Percentiles rank a stretch among this genome's conserved stretches.
phyloP scores from a whole-genome alignment of 2,113 vertebrate genomes.

The Cathartes aura region DNA sequence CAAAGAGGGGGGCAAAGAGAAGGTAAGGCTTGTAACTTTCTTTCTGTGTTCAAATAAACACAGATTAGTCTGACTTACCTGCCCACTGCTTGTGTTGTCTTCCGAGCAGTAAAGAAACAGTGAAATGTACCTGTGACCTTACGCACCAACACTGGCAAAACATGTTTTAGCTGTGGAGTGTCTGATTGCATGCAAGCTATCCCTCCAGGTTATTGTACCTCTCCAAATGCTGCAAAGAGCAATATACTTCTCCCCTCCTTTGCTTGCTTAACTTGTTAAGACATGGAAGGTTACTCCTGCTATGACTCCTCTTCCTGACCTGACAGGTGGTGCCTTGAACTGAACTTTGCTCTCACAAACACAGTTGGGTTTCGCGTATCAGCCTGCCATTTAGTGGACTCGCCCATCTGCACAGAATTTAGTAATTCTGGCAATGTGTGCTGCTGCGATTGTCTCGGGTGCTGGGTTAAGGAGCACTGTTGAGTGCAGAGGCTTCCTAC shows the following conservation, averaged over 20 bases:
- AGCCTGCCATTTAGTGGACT: not conserved
- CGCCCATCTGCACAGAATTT: not conserved
- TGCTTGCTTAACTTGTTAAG: not conserved
- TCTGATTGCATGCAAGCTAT: not conserved
- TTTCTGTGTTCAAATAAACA: not conserved
- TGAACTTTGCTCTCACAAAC: slow-evolving; percentile 49
- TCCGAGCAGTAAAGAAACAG: not conserved
- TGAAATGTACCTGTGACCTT: not conserved
- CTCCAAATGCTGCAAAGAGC: not conserved
- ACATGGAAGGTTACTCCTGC: not conserved
- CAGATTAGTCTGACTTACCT: not conserved
- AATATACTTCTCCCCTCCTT: not conserved
- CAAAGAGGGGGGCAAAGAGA: not conserved
- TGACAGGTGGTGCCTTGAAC: slow-evolving; percentile 13
- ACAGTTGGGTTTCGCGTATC: not conserved
- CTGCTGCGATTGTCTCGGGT: not conserved
- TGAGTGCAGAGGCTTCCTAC: not conserved
- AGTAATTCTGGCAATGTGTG: not conserved
- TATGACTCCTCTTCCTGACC: not conserved
- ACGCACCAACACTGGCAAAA: not conserved
- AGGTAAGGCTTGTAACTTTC: not conserved
- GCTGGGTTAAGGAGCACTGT: not conserved
- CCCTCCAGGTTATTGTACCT: not conserved
- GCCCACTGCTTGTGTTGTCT: not conserved
- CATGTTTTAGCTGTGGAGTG: not conserved